phyloP scores from a whole-genome alignment of 1,140 invertebrate genomes.

The Paraescarpia echinospica region DNA sequence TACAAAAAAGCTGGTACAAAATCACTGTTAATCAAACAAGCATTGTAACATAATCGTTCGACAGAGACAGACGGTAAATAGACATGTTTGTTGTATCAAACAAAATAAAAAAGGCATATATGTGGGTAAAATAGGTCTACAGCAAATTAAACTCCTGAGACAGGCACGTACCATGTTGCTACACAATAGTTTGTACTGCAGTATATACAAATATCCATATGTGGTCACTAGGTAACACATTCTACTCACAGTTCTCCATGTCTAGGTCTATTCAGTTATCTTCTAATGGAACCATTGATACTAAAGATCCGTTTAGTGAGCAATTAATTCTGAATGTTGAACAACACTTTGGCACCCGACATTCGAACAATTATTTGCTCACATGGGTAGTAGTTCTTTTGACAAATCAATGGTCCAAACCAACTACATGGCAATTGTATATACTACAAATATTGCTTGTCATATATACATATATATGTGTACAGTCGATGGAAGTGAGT shows the following conservation, averaged over 20 bases:
- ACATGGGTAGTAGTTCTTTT: too few species aligned
- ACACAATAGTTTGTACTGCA: background rate
- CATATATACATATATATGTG: background rate
- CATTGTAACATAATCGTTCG: background rate
- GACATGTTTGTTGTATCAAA: background rate
- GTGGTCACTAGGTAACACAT: background rate
- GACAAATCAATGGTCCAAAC: background rate
- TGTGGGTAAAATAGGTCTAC: background rate
- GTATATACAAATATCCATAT: background rate
- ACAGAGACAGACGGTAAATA: background rate
- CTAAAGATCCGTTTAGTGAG: too few species aligned
- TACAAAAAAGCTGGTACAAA: background rate
- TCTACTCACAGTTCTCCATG: background rate
- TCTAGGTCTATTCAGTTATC: too few species aligned
- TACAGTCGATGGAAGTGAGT: background rate
- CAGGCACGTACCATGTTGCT: background rate
- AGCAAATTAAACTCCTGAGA: background rate
- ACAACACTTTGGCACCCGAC: background rate
- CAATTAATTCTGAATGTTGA: background rate
- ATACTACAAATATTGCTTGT: background rate
- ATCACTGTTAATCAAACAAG: background rate
- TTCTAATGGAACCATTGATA: too few species aligned
- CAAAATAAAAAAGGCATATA: background rate
- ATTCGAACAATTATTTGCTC: too few species aligned
- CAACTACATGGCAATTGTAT: background rate